Evolutionary conservation across 2,888 invertebrate species (phyloP), one percentile per base, ranked within the genome.

Genomic region (Crocallis elinguaria): DNA sequence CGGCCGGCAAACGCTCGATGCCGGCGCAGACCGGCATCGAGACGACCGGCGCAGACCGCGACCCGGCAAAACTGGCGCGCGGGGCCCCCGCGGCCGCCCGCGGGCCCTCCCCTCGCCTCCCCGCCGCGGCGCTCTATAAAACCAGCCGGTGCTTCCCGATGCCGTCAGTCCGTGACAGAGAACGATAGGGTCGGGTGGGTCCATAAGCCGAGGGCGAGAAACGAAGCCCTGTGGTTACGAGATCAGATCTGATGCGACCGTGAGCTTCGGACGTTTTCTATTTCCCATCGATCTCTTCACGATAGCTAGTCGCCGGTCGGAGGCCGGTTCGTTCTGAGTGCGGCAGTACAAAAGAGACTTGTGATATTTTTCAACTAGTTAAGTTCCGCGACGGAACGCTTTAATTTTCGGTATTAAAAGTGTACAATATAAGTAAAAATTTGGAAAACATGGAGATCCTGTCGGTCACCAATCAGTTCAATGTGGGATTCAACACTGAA

Each of bases 391-490:
- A 60, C 81, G 89, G 88, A 88, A 88, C 90, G 66, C 72, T 78
- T 81, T 66, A 77, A 78, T 77, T 82, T 84, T 83, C 73, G 69
- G 77, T 79, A 79, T 77, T 80, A 75, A 88, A 91, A 90, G 92
- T 92, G 92, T 89, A 90, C 91, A 90, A 89, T 86, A 89, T 89
- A 88, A 90, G 90, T 88, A 88, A 92, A 83, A 82, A 90, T 88
- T 88, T 88, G 88, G 88, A 91, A 77, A 94, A 93, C 85, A 96
- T 96, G 96, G 96, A 96, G 93, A 94, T 96, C 88, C 93, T 96
- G 85, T 94, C 95, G 84, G 94, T 95, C 84, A 94, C 94, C 86
- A 95, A 93, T 92, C 94, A 94, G 90, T 94, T 94, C 87, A 94
- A 93, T 86, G 95, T 95, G 83, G 94, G 94, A 92, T 95, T 95